These are phyloP conservation scores for Gadopsis bispinosus DNA, from an alignment of 2,797 vertebrate genomes.

Conservation along the genomic window DNA sequence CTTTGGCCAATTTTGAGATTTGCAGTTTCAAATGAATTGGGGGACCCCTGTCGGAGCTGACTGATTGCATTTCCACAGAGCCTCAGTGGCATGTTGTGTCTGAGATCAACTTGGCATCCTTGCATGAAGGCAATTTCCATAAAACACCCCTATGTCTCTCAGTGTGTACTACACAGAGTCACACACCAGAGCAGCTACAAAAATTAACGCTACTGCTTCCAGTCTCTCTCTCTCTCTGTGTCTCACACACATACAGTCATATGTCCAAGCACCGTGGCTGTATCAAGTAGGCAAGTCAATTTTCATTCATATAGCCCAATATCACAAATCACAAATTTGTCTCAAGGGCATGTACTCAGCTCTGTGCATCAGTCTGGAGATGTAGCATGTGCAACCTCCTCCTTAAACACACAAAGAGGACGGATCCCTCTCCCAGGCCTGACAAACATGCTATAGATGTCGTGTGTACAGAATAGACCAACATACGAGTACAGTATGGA, in stretches of 20 bases:
- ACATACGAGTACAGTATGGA: no score
- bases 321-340: no score
- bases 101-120: slow-evolving; percentile 72
- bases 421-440: no score
- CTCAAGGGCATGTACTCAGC: slow-evolving; percentile 76
- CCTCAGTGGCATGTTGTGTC: slow-evolving; percentile 66
- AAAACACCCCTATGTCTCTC: slow-evolving; percentile 63
- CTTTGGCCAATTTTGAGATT: slow-evolving; percentile 73
- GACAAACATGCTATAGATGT: no score
- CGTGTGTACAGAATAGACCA: no score
- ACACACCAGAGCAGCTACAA: slow-evolving; percentile 34
- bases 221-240: background rate
- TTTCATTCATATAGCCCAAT: no score
- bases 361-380: slow-evolving; percentile 85
- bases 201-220: slow-evolving; percentile 37
- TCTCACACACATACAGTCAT: slow-evolving; percentile 1
- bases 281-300: background rate
- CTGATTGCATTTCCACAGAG: slow-evolving; percentile 80
- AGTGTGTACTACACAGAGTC: slow-evolving; percentile 41
- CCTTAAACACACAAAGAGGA: slow-evolving; percentile 85
- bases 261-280: slow-evolving; percentile 42
- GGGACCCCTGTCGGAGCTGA: slow-evolving; percentile 65
- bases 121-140: slow-evolving; percentile 76
- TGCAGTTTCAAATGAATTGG: slow-evolving; percentile 73
- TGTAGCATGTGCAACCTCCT: slow-evolving; percentile 86